Evolutionary conservation across 2,888 invertebrate species (phyloP).

Genomic region (Coremacera marginata): DNA sequence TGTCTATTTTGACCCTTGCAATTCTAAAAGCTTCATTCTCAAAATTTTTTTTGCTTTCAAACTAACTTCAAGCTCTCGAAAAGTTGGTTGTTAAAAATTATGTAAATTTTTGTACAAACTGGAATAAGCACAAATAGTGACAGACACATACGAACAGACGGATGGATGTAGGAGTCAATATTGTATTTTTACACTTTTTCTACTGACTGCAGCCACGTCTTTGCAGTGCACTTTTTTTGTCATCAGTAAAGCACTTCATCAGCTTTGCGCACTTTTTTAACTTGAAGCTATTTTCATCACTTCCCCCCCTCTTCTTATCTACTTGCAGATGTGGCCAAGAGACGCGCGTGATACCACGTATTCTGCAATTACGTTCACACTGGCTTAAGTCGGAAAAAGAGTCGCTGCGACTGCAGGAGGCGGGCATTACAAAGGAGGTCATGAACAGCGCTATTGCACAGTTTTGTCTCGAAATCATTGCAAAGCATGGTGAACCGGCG

Average conservation of each 20-base stretch:
- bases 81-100: no score
- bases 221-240: no score
- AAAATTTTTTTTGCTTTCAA: no score
- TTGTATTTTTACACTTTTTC: no score
- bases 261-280: background rate
- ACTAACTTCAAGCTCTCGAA: no score
- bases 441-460: conserved; percentile 96
- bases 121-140: no score
- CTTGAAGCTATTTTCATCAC: background rate
- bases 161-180: no score
- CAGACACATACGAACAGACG: no score
- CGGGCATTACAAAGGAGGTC: conserved; percentile 92
- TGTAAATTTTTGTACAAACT: no score
- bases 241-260: background rate
- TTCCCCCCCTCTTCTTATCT: conserved; percentile 51
- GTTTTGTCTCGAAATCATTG: conserved; percentile 96
- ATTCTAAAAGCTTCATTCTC: no score
- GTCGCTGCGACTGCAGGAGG: conserved; percentile 89
- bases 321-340: conserved; percentile 91
- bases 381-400: conserved; percentile 95
- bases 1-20: no score
- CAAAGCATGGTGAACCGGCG: conserved; percentile 95
- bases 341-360: conserved; percentile 94
- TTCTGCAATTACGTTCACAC: conserved; percentile 94
- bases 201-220: no score